Percentiles rank a stretch among this genome's conserved stretches.
phyloP scores from a whole-genome alignment of 2,888 invertebrate genomes.

The Melinaea marsaeus region DNA sequence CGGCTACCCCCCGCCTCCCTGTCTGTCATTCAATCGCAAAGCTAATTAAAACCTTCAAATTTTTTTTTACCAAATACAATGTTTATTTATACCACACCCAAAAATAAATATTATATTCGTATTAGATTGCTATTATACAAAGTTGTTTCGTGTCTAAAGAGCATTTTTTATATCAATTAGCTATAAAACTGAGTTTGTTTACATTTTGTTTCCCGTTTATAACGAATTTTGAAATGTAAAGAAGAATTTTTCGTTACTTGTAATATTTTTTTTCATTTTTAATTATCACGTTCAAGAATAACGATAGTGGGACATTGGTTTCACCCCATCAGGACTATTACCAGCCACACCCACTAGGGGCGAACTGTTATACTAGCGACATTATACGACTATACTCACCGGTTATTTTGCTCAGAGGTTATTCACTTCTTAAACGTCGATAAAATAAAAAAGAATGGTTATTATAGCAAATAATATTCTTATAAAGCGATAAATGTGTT shows the following conservation, averaged over 20 bases:
- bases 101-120: neutral
- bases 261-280: neutral
- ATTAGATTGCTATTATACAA: too few relatives aligned
- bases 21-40: neutral
- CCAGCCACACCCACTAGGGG: constrained; percentile 29
- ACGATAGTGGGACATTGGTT: constrained; percentile 29
- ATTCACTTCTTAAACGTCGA: neutral
- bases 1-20: neutral
- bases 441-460: too few relatives aligned
- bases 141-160: too few relatives aligned
- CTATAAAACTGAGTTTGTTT: too few relatives aligned
- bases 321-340: constrained; percentile 23
- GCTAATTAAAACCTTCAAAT: constrained; percentile 1
- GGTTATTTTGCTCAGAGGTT: constrained; percentile 46
- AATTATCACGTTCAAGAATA: constrained; percentile 16
- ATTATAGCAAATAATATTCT: too few relatives aligned
- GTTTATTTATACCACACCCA: neutral
- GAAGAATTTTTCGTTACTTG: neutral
- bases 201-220: too few relatives aligned
- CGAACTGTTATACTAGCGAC: constrained; percentile 43
- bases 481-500: too few relatives aligned
- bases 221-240: too few relatives aligned
- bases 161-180: too few relatives aligned
- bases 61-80: neutral
- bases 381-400: constrained; percentile 50